Evolutionary conservation across 2,888 invertebrate genomes (phyloP).

Genomic region (Cerastoderma edule): DNA sequence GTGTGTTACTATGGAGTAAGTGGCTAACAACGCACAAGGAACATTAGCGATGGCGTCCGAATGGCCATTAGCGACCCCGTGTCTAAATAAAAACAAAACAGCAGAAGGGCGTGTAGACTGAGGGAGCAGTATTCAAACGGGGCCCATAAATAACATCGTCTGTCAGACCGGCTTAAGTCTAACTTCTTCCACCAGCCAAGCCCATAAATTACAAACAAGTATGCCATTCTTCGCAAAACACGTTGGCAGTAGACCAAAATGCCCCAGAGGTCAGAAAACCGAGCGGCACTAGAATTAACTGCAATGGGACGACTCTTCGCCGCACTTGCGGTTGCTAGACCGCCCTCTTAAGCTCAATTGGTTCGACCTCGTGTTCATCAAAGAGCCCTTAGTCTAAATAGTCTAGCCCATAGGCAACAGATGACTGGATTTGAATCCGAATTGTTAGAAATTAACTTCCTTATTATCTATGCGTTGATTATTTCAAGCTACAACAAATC

Average conservation of each 20-base stretch:
- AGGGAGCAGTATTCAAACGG: slow-evolving; percentile 10
- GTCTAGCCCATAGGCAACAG: too few species aligned
- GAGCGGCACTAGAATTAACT: slow-evolving; percentile 3
- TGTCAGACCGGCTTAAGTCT: slow-evolving; percentile 54
- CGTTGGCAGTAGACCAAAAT: slow-evolving; percentile 53
- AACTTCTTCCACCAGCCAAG: slow-evolving; percentile 44
- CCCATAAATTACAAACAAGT: slow-evolving; percentile 61
- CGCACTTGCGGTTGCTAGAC: background rate
- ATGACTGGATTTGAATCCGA: too few species aligned
- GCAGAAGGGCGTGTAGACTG: slow-evolving; percentile 1
- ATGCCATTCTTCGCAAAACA: slow-evolving; percentile 38
- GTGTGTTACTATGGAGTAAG: too few species aligned
- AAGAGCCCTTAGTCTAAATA: too few species aligned
- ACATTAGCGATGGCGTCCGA: slow-evolving; percentile 21
- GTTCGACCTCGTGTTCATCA: too few species aligned
- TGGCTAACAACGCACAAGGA: too few species aligned
- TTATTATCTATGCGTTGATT: too few species aligned
- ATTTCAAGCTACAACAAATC: too few species aligned
- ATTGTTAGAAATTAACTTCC: too few species aligned
- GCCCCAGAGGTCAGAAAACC: slow-evolving; percentile 53
- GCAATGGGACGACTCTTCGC: background rate
- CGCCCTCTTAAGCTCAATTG: too few species aligned
- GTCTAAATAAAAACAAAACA: slow-evolving; percentile 27
- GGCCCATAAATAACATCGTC: slow-evolving; percentile 49
- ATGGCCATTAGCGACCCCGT: slow-evolving; percentile 21